Evolutionary conservation across 2,113 vertebrate species (phyloP), one percentile per base, ranked within the genome.

Genomic region (Corythornis madagascariensis): DNA sequence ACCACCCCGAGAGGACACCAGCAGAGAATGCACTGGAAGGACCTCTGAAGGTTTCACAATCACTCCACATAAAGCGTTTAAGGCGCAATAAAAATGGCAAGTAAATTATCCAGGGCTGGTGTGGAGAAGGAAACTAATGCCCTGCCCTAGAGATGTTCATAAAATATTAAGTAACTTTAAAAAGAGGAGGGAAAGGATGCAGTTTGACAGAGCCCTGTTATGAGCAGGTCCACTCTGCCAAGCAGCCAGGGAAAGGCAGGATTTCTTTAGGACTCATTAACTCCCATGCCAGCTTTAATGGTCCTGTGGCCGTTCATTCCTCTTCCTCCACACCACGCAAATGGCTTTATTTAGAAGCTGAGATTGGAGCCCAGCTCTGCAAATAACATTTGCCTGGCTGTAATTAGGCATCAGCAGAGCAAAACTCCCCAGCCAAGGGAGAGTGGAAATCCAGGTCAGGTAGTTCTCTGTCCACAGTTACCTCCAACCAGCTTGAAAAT

Each of bases 151-250:
- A 81, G 79, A 79, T 88, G 89, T 91, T 95, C 89, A 94, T 97
- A 92, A 96, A 97, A 95, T 88, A 96, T 96, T 95, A 92, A 94
- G 69, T 47, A 72, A 71, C 91, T 77, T 92, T 64, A 69, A 89
- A 84, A 91, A 83, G 84, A 89, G 65, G 69, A 72, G 66, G 63
- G 1, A 43, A 82, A 64, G 79, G 43, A 66, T 2, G 40, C 52
- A 42, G 84, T 10, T 93, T 35, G 7, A 76, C 75, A 64, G 61
- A 55, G 4, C 56, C 4, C 55, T 29, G 35, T 10, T 92, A 25
- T 35, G 21, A 45, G 65, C 83, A 70, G 65, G 70, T 67, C 79
- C 78, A 25, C 40, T 40, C 60, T 66, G 91, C 64, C 84, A 60
- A 59, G 75, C 86, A 64, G 89, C 43, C 79, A 33, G 63, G 1